Base-by-base conservation (phyloP, 2,888 invertebrate genomes). In the Troides aeacus region DNA sequence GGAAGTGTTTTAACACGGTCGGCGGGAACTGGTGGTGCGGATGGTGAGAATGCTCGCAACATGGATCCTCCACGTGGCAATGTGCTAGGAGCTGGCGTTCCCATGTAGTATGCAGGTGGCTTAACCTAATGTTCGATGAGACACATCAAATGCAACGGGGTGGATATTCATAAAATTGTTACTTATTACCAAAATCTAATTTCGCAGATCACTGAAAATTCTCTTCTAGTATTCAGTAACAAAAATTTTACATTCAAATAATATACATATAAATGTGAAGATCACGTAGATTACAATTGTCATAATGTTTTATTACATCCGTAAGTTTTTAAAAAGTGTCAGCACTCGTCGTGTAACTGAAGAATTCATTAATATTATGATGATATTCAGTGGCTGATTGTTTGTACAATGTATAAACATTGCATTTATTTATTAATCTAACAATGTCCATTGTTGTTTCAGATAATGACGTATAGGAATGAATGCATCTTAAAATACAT, bases 51-150 rank as follows among this genome's bases (percentile, higher is more conserved):
- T 0, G 95, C 94, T 64, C 96, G 89, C 62, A 96, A 86, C 72
- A 95, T 89, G 6, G 95, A 93, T 0, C 94, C 94, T 15, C 95
- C 95, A 24, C 96, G 92, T 0, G 96, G 96, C 68, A 96, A 85
- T 12, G 96, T 96, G 78, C 94, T 94, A 0, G 92, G 88, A 0
- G 88, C 86, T 1, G 89, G 82, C 59, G 94, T 94, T 1, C 95
- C 95, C 90, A 96, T 95, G 86, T 96, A 96, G 82, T 96, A 96
- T 5, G 95, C 95, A 18, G 94, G 94, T n/a, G 94, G 93, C 76
- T 94, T 94, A 6, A 82, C 86, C 90, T 91, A 76, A 7, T 50
- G 21, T 62, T 46, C 15, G 17, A 15, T 60, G 5, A 67, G 23
- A 18, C n/a, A 61, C 10, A 60, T 36, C 17, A 17, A 36, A 59